Percentiles rank a stretch among this genome's conserved stretches.
Conservation (phyloP, 2,113 vertebrate species). For the Heptranchias perlo region DNA sequence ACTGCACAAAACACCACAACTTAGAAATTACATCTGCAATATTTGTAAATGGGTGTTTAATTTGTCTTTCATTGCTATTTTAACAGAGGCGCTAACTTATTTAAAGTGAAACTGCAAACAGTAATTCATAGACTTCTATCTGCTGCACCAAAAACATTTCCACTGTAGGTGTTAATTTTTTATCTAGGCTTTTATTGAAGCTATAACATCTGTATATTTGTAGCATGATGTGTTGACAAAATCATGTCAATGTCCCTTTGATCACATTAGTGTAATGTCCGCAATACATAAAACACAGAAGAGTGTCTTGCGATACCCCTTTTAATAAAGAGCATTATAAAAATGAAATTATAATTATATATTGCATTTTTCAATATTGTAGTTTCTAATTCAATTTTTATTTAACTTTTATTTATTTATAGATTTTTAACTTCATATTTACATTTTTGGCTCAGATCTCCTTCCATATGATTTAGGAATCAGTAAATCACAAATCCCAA, state of each 20-base stretch:
- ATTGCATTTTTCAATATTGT: background rate
- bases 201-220: background rate
- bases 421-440: background rate
- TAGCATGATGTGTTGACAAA: background rate
- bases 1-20: background rate
- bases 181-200: background rate
- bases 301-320: background rate
- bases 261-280: background rate
- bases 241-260: background rate
- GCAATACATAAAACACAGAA: background rate
- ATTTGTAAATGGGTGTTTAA: background rate
- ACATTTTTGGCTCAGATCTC: background rate
- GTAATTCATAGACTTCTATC: background rate
- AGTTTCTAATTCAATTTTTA: background rate
- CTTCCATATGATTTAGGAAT: background rate
- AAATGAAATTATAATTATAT: slow-evolving; percentile 13
- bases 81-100: background rate
- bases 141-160: background rate
- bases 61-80: background rate
- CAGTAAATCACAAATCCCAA: background rate
- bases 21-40: background rate
- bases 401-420: slow-evolving; percentile 23
- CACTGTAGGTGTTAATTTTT: background rate
- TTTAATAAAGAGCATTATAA: background rate
- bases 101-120: background rate